phyloP scores from a whole-genome alignment of 2,888 invertebrate genomes.

The Monochamus alternatus region DNA sequence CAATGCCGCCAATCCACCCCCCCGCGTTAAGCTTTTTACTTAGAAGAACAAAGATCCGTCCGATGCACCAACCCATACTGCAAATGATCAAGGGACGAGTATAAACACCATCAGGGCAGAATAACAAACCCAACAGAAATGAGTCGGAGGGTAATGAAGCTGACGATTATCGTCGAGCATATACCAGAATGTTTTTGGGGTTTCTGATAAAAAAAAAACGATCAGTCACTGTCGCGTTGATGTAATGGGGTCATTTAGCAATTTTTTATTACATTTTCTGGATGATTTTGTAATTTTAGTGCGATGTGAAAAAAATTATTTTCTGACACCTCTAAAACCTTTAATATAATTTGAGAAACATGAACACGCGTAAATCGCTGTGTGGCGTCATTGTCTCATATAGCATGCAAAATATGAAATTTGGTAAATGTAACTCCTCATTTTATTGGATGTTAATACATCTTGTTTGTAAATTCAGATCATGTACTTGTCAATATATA shows the following conservation, averaged over 20 bases:
- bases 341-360: too few species aligned
- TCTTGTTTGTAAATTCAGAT: too few species aligned
- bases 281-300: too few species aligned
- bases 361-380: too few species aligned
- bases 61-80: slow-evolving; percentile 60
- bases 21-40: slow-evolving; percentile 54
- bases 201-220: not conserved
- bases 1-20: slow-evolving; percentile 53
- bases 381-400: too few species aligned
- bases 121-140: slow-evolving; percentile 51
- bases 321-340: too few species aligned
- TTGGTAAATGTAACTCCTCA: too few species aligned
- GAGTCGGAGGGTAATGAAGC: slow-evolving; percentile 33
- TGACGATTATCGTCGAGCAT: not conserved
- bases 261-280: too few species aligned
- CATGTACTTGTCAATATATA: too few species aligned
- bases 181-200: not conserved
- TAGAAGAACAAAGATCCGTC: slow-evolving; percentile 59
- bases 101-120: slow-evolving; percentile 57
- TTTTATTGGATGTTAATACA: too few species aligned
- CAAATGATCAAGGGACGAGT: slow-evolving; percentile 67
- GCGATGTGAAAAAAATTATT: too few species aligned
- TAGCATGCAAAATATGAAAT: too few species aligned
- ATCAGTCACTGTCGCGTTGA: not conserved
- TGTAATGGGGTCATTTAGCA: not conserved